Evolutionary conservation across 2,797 vertebrate species (phyloP).

Genomic region (Acrocephalus scirpaceus): DNA sequence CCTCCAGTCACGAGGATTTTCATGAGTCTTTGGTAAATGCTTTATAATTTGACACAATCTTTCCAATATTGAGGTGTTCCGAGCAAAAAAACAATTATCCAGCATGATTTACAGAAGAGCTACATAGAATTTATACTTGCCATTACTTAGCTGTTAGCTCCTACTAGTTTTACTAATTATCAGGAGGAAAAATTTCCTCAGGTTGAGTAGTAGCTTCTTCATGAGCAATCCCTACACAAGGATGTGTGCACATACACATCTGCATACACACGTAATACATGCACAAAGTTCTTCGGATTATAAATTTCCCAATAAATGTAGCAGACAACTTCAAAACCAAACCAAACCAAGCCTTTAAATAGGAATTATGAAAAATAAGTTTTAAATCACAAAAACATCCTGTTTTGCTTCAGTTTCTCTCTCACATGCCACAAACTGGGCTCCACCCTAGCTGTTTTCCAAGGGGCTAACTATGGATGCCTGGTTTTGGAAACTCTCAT

Average conservation of each 20-base stretch:
- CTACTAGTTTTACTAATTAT: background rate
- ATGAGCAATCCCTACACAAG: background rate
- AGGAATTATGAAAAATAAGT: slow-evolving; percentile 28
- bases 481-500: slow-evolving; percentile 5
- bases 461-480: background rate
- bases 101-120: background rate
- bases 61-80: background rate
- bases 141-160: background rate
- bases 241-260: fast-evolving
- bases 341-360: background rate
- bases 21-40: background rate
- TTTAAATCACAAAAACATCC: slow-evolving; percentile 46
- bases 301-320: background rate
- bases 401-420: slow-evolving; percentile 48
- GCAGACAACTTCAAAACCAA: background rate
- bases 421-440: background rate
- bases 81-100: background rate
- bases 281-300: background rate
- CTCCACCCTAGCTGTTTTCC: slow-evolving; percentile 44
- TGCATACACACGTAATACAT: background rate
- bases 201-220: background rate
- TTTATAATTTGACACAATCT: background rate
- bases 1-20: background rate
- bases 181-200: background rate
- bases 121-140: background rate